Base-by-base conservation (phyloP, 2,888 invertebrate species). In the Spialia ferax region DNA sequence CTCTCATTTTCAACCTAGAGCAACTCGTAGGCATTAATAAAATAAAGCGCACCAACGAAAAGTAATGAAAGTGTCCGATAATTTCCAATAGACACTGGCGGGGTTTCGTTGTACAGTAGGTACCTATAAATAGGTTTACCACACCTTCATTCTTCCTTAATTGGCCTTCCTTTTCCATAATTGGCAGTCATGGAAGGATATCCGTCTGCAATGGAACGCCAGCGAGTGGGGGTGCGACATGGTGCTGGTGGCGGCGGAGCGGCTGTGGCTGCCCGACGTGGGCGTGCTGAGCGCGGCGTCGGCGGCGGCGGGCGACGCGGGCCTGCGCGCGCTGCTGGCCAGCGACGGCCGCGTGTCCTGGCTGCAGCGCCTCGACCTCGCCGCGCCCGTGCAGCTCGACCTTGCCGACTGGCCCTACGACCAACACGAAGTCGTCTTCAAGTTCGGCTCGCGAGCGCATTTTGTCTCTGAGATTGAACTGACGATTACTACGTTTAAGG, bases 251-350 rank as follows among this genome's bases (percentile, higher is more conserved):
- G 95, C 95, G 8, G 95, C 95, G 69, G 96, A 96, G 83, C 96
- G 97, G 80, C 93, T 97, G 74, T 98, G 97, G 97, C 95, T 95
- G 83, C 97, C 97, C 3, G 97, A 97, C 84, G 91, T 97, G 69
- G 94, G 95, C 71, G 91, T 97, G 13, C 95, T 96, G 75, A 97
- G 97, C 87, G 95, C 95, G 87, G 95, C 96, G 71, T 69, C 69
- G 5, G 95, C 96, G 2, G 93, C 94, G 8, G 93, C 94, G 10
- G 93, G 95, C 45, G 95, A 95, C 6, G 96, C 96, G 6, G 96
- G 96, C 2, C 95, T 96, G 5, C 94, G 96, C 1, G 96, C 96
- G 71, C 95, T 97, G 70, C 89, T 95, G 0, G 91, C 95, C 13
- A 95, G 95, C 76, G 96, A 96, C 76, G 95, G 96, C 67, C 80